These are phyloP conservation scores for Numida meleagris DNA, from an alignment of 2,113 vertebrate genomes.

Conservation along the genomic window DNA sequence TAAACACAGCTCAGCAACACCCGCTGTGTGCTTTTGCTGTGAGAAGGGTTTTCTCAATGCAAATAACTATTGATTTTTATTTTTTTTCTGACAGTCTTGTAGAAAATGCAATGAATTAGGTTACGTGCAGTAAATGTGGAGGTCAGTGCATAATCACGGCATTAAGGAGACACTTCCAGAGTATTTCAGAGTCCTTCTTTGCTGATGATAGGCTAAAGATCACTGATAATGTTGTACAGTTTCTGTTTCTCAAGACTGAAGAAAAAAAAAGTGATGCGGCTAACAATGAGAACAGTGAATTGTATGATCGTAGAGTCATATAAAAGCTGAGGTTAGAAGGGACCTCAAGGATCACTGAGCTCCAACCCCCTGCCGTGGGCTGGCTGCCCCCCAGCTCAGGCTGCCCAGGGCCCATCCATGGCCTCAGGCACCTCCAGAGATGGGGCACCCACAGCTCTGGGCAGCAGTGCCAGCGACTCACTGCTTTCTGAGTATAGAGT, in stretches of 20 bases:
- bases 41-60: conserved; percentile 30
- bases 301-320: no score
- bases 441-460: no score
- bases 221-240: background rate
- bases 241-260: background rate
- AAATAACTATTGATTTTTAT: conserved; percentile 31
- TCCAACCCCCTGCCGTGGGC: no score
- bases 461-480: no score
- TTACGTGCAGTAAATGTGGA: conserved; percentile 10
- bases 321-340: no score
- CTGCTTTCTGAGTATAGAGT: no score
- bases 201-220: conserved; percentile 26
- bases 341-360: no score
- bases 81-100: background rate
- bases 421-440: no score
- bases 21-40: background rate
- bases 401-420: no score
- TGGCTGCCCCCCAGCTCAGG: no score
- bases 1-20: background rate
- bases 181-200: conserved; percentile 19
- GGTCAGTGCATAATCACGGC: conserved; percentile 18
- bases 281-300: background rate
- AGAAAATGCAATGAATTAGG: conserved; percentile 27
- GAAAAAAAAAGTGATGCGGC: background rate
- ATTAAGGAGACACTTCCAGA: conserved; percentile 28